Base-by-base conservation (phyloP, 2,797 vertebrate genomes). In the Xerus rutilus region DNA sequence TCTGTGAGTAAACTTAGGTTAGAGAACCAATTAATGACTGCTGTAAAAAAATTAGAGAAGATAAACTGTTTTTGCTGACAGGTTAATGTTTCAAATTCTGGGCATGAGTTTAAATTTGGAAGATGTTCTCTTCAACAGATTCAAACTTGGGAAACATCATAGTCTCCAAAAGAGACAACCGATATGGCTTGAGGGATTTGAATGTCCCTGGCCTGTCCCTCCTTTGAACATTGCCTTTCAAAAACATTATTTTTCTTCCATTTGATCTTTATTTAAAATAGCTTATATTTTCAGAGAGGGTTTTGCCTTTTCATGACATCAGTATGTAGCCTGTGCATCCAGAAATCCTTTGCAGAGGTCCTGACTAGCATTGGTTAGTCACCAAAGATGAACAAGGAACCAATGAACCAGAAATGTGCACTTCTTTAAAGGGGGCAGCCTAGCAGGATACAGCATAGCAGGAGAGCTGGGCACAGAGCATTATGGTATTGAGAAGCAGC, bases 81-180 rank as follows among this genome's bases (percentile, higher is more conserved):
- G 49, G 72, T 86, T 73, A 18, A 43, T 65, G 18, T 92, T 93
- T 96, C 30, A 69, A 1, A 73, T 62, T 72, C 47, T 86, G 25
- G 20, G 13, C 70, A 25, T 47, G 45, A 79, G 14, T 94, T 81
- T 83, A 91, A 78, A 18, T 90, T 65, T 87, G 43, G 52, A 93
- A 91, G 17, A 88, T 93, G 47, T 43, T 95, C 21, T 81, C 7
- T 81, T 86, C 62, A 81, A 69, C 11, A 12, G 52, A 79, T 91
- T 86, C 28, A 73, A 65, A 89, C 23, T 59, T 90, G 30, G 73
- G 21, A 82, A 86, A 25, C 21, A 67, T 78, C 7, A 23, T 43
- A 6, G 20, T 88, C 62, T 95, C 70, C 89, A n/a, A 30, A 32
- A 83, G 74, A 76, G 97, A 94, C 28, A 92, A 45, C 12, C 17